Conservation (phyloP, 2,888 invertebrate genomes). For the Idaea straminata region DNA sequence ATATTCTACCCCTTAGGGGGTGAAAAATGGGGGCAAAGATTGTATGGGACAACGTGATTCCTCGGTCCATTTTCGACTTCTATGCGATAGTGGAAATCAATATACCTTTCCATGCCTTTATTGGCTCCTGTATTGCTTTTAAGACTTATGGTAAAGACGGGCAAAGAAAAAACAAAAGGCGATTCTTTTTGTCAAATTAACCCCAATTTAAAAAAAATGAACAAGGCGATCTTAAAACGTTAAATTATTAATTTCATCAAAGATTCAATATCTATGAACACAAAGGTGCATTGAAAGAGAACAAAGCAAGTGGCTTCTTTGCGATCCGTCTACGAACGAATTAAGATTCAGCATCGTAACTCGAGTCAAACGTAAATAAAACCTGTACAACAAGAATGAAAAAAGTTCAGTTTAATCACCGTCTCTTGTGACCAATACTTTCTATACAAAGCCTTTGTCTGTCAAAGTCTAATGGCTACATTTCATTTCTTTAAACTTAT, state of each 20-base stretch:
- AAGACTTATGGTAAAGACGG: too few species aligned
- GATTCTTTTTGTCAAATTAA: too few species aligned
- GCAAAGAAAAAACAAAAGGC: too few species aligned
- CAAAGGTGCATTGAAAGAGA: not conserved
- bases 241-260: not conserved
- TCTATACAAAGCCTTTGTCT: slow-evolving; percentile 38
- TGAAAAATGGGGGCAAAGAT: too few species aligned
- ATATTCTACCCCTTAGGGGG: too few species aligned
- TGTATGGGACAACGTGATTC: too few species aligned
- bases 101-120: too few species aligned
- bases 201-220: not conserved
- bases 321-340: not conserved
- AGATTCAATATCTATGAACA: not conserved
- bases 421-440: slow-evolving; percentile 45
- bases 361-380: slow-evolving; percentile 37
- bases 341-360: slow-evolving; percentile 18
- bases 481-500: slow-evolving; percentile 11
- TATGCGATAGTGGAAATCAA: too few species aligned
- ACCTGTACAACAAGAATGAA: slow-evolving; percentile 50
- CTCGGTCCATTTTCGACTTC: too few species aligned
- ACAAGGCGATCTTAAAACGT: not conserved
- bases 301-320: not conserved
- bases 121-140: too few species aligned
- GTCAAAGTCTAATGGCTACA: slow-evolving; percentile 30
- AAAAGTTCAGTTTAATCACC: slow-evolving; percentile 56